phyloP scores from a whole-genome alignment of 2,113 vertebrate genomes.

The Aythya baeri region DNA sequence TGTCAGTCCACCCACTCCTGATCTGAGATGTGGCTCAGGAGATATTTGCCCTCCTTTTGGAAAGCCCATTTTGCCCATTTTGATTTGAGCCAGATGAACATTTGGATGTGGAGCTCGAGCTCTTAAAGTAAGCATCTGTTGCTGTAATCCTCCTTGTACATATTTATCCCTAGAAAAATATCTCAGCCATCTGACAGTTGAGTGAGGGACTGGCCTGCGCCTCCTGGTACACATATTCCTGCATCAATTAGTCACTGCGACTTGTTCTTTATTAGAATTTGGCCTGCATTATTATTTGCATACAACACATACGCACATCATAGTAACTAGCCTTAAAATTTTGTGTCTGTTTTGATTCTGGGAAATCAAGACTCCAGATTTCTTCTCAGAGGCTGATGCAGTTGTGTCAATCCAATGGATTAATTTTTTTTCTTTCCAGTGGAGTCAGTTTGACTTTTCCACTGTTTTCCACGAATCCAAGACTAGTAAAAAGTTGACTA shows the following conservation, averaged over 20 bases:
- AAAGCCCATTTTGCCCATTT: conserved; percentile 30
- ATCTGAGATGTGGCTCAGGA: background rate
- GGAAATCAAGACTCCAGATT: background rate
- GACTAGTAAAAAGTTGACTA: background rate
- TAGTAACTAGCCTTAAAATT: background rate
- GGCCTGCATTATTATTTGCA: conserved; percentile 42
- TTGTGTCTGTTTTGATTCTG: background rate
- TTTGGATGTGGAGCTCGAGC: background rate
- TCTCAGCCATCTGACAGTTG: conserved; percentile 31
- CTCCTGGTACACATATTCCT: conserved; percentile 5
- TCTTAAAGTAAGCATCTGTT: conserved; percentile 52
- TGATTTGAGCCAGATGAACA: conserved; percentile 22
- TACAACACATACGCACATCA: conserved; percentile 7
- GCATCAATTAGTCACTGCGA: conserved; percentile 8
- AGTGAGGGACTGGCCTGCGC: conserved; percentile 14
- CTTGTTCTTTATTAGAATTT: conserved; percentile 23
- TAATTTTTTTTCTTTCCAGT: background rate
- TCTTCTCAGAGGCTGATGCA: background rate
- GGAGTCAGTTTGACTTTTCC: background rate
- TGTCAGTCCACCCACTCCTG: background rate
- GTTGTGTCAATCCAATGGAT: background rate
- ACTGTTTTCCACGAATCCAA: background rate
- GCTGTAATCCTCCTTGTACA: conserved; percentile 12
- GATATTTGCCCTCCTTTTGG: background rate
- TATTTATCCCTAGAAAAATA: conserved; percentile 46